phyloP scores from a whole-genome alignment of 2,113 vertebrate species.

The Thalassoma bifasciatum region DNA sequence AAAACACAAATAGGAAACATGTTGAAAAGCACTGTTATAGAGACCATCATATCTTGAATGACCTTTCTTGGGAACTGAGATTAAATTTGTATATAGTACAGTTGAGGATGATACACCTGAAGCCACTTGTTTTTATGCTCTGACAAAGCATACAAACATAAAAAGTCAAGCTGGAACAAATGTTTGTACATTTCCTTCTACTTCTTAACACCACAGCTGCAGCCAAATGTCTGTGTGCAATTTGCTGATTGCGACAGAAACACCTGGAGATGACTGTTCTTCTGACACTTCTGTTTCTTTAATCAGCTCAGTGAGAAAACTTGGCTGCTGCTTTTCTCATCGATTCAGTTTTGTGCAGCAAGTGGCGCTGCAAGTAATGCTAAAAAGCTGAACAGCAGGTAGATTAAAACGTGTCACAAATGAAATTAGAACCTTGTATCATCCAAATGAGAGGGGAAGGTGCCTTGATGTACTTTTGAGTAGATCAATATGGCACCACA shows the following conservation, averaged over 20 bases:
- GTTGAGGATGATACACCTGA: neutral
- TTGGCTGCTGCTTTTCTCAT: slow-evolving; percentile 64
- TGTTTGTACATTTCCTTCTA: slow-evolving; percentile 24
- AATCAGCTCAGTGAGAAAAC: slow-evolving; percentile 73
- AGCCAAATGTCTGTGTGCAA: slow-evolving; percentile 37
- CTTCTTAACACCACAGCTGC: slow-evolving; percentile 23
- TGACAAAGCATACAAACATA: slow-evolving; percentile 5
- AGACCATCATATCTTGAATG: neutral
- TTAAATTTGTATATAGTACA: neutral
- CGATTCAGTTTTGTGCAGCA: slow-evolving; percentile 56
- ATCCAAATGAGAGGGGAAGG: slow-evolving; percentile 34
- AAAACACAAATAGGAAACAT: neutral
- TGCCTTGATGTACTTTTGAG: slow-evolving; percentile 35
- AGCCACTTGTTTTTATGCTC: no score
- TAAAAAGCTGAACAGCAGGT: slow-evolving; percentile 49
- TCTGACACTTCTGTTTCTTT: slow-evolving; percentile 54
- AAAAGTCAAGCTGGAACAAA: neutral
- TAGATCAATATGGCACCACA: slow-evolving; percentile 34
- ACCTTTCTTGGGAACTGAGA: neutral
- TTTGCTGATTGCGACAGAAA: slow-evolving; percentile 57
- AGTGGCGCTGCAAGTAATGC: slow-evolving; percentile 64
- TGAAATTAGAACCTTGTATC: slow-evolving; percentile 41
- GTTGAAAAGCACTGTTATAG: neutral
- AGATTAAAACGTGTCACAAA: slow-evolving; percentile 43
- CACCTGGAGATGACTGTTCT: slow-evolving; percentile 46